phyloP scores from a whole-genome alignment of 2,113 vertebrate species.

The Colistium nudipinnis region DNA sequence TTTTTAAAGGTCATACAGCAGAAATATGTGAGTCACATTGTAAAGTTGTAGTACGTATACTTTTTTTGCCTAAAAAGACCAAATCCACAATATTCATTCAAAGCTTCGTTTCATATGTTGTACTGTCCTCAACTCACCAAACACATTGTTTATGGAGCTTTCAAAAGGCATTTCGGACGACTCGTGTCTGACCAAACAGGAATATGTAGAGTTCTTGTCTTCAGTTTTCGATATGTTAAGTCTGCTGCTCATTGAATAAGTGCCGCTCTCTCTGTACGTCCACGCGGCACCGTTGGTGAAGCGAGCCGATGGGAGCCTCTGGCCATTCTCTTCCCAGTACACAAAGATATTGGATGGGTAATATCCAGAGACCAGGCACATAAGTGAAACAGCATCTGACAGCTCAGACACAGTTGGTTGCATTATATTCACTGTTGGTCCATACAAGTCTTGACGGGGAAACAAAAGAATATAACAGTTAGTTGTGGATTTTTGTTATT shows the following conservation, averaged over 20 bases:
- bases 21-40: not conserved
- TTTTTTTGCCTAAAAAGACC: no score
- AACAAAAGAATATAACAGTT: not conserved
- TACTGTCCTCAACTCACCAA: constrained; percentile 66
- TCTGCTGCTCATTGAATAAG: constrained; percentile 71
- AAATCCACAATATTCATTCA: no score
- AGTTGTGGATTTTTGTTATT: not conserved
- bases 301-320: constrained; percentile 17
- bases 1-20: not conserved
- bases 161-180: constrained; percentile 51
- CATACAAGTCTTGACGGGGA: constrained; percentile 43
- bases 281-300: constrained; percentile 62
- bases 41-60: not conserved
- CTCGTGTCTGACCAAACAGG: constrained; percentile 75
- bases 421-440: constrained; percentile 61
- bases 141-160: constrained; percentile 53
- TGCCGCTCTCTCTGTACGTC: constrained; percentile 21
- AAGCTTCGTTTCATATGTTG: no score
- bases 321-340: constrained; percentile 67
- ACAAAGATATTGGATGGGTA: constrained; percentile 67
- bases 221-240: constrained; percentile 46
- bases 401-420: constrained; percentile 52
- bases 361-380: constrained; percentile 71
- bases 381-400: constrained; percentile 30
- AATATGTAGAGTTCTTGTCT: constrained; percentile 43